Conservation (phyloP, 1,140 invertebrate species). For the Phortica variegata region DNA sequence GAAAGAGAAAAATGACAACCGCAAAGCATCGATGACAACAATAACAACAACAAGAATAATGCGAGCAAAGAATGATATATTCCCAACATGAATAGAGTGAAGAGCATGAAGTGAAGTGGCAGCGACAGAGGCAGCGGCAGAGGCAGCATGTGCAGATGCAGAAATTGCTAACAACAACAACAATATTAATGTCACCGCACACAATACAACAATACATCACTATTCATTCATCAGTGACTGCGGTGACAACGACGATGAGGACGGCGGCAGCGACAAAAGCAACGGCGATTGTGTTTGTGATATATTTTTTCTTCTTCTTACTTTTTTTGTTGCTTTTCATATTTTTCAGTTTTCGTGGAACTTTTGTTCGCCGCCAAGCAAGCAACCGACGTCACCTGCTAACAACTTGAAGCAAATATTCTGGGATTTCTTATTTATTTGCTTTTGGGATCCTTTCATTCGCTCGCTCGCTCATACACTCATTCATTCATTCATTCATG, state of each 20-base stretch:
- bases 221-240: constrained; percentile 9
- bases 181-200: too few species aligned
- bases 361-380: too few species aligned
- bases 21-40: constrained; percentile 21
- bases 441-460: constrained; percentile 27
- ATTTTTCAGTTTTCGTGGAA: constrained; percentile 32
- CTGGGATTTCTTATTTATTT: constrained; percentile 35
- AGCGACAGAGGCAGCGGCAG: constrained; percentile 16
- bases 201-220: constrained; percentile 25
- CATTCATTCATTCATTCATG: constrained; percentile 32
- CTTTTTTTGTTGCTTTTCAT: constrained; percentile 1
- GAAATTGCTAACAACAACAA: too few species aligned
- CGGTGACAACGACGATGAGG: not conserved
- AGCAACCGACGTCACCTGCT: too few species aligned
- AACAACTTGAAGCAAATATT: constrained; percentile 8
- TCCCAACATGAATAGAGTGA: not conserved
- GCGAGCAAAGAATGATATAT: not conserved
- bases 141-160: too few species aligned
- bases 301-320: constrained; percentile 16
- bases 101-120: constrained; percentile 17
- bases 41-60: constrained; percentile 7
- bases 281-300: constrained; percentile 12
- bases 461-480: not conserved
- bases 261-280: not conserved
- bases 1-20: constrained; percentile 8